These are phyloP conservation scores for Nyctereutes procyonoides DNA, from an alignment of 2,113 vertebrate species.

Conservation along the genomic window DNA sequence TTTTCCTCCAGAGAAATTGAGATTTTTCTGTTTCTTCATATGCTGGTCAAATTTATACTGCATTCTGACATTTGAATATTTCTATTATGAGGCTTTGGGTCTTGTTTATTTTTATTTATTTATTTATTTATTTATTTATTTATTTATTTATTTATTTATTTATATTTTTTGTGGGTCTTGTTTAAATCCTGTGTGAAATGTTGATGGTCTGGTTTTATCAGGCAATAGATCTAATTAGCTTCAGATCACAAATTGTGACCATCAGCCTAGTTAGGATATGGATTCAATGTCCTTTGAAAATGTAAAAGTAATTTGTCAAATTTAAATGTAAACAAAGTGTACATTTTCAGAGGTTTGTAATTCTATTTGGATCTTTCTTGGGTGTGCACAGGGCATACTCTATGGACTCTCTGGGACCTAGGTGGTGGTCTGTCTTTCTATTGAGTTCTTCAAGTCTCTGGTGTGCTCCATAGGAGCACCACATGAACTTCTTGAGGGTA, in stretches of 20 bases:
- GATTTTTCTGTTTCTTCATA: background rate
- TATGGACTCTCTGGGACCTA: background rate
- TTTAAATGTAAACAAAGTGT: background rate
- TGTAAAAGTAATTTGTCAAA: background rate
- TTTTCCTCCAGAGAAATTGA: background rate
- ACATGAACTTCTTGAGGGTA: background rate
- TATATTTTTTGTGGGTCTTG: too few species aligned
- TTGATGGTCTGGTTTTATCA: background rate
- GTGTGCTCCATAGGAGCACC: background rate
- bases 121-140: too few species aligned
- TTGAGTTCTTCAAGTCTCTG: background rate
- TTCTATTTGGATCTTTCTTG: background rate
- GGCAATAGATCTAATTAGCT: background rate
- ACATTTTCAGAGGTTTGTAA: background rate
- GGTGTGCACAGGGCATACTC: background rate
- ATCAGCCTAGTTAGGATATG: background rate
- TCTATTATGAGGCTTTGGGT: background rate
- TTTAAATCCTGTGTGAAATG: background rate
- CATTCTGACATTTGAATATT: background rate
- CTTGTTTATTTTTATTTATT: too few species aligned
- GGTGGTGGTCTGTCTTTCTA: background rate
- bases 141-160: too few species aligned
- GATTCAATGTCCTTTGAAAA: background rate
- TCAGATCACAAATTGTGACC: background rate
- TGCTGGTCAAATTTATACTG: background rate